Base-by-base conservation (phyloP, 2,113 vertebrate species). In the Garra rufa region DNA sequence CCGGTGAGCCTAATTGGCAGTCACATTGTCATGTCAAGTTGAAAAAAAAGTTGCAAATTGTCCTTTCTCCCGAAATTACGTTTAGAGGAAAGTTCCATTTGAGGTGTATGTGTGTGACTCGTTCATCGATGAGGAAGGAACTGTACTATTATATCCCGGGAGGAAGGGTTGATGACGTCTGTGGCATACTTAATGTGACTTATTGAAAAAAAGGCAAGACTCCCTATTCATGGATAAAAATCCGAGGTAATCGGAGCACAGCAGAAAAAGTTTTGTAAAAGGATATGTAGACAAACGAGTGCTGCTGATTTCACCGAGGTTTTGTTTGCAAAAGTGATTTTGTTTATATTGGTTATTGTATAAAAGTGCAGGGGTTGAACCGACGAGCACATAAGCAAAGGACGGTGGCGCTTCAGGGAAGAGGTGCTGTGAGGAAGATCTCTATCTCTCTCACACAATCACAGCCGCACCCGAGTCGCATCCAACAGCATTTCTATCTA, bases 111-210 rank as follows among this genome's bases (percentile, higher is more conserved):
- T 34, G 87, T 95, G 93, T 93, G 95, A 95, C 95, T 94, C 95
- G 94, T 96, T 96, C 95, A 96, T 95, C 93, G 94, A 95, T 91
- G 94, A 96, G 95, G 96, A 96, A 96, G 95, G 92, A 95, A 96
- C 95, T 95, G 95, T 95, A 95, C 95, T 95, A 94, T 95, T 94
- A 94, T 96, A 96, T 96, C 97, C 97, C 97, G 96, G 96, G 96
- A 99, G 97, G 97, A 96, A 96, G 94, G 94, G 93, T 93, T 97
- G 96, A 96, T 99, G 97, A 99, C 98, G 97, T 99, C 97, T 96
- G 94, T 97, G 95, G 92, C 96, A 96, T 98, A 95, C 96, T 98
- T 99, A 98, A 95, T 97, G 97, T 97, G 97, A 97, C 96, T 94
- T 94, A 92, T 94, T 91, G 91, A 90, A 93, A 94, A 94, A 95